Conservation (phyloP, 2,888 invertebrate genomes). For the Tupiocoris notatus region DNA sequence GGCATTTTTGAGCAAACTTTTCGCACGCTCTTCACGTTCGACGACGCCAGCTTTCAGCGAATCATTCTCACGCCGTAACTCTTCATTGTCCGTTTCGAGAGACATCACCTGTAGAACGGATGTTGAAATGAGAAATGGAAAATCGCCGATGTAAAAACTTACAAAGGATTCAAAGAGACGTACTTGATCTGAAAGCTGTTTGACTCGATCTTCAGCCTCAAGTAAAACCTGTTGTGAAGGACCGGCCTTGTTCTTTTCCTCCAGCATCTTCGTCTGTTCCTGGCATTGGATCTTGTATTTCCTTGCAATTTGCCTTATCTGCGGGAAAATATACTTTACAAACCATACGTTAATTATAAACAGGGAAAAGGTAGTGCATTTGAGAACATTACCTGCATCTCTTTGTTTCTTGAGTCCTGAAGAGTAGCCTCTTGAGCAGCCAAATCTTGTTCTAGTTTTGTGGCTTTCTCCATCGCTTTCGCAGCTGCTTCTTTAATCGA, state of each 20-base stretch:
- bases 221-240: constrained; percentile 53
- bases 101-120: constrained; percentile 54
- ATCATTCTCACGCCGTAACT: constrained; percentile 66
- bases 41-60: constrained; percentile 59
- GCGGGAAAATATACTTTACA: constrained; percentile 53
- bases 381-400: constrained; percentile 53
- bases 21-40: constrained; percentile 66
- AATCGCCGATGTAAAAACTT: neutral
- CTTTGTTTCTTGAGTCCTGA: constrained; percentile 63
- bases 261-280: constrained; percentile 67
- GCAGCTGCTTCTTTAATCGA: constrained; percentile 65
- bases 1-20: constrained; percentile 69
- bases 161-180: neutral
- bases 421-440: constrained; percentile 66
- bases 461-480: constrained; percentile 50
- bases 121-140: too few species aligned
- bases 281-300: constrained; percentile 87
- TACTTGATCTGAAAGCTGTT: constrained; percentile 56
- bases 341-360: neutral
- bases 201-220: constrained; percentile 56
- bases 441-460: constrained; percentile 65
- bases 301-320: constrained; percentile 84
- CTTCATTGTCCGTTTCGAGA: constrained; percentile 62
- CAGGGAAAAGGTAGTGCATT: neutral
- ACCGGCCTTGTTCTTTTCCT: constrained; percentile 61